Evolutionary conservation across 2,797 vertebrate genomes (phyloP), one percentile per base, ranked within the genome.

Genomic region (Amniataba percoides): DNA sequence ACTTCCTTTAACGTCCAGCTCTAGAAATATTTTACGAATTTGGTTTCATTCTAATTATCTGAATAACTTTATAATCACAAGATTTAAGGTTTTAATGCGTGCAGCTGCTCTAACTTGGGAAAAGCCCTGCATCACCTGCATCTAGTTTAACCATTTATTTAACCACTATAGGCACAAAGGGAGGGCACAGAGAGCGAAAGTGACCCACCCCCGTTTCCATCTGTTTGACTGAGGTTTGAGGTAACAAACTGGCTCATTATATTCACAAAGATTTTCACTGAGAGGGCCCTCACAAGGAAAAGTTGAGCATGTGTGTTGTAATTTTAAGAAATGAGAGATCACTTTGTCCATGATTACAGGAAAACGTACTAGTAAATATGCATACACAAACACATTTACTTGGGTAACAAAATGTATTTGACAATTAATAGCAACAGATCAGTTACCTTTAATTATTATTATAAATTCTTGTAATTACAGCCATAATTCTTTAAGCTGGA

Each of bases 361-460:
- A 19, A 65, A 59, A 56, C 11, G 13, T 19, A 51, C 5, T 14
- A 65, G 8, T 19, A 60, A 21, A 70, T n/a, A 80, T 53, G 16
- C 62, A 84, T 23, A 73, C 42, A 85, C 23, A 72, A 79, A 70
- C 16, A 76, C 2, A 74, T 81, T 81, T 78, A 57, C 57, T 81
- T 81, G 19, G 23, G 8, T 48, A 71, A 81, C 18, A 58, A 48
- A 31, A 60, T 87, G 21, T 80, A 81, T 75, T 82, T 4, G 64
- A 58, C 42, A 79, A 53, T 74, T 4, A 56, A 18, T 11, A 74
- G 15, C 42, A 67, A 65, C 52, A 73, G 0, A 25, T 66, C 0
- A 16, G 71, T 81, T 62, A 18, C 60, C 34, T 71, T 68, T 31
- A 31, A 31, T 31, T 31, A 31, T 31, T 31, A 31, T 31, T 31